phyloP scores from a whole-genome alignment of 2,797 vertebrate species.

The Geotrypetes seraphini region DNA sequence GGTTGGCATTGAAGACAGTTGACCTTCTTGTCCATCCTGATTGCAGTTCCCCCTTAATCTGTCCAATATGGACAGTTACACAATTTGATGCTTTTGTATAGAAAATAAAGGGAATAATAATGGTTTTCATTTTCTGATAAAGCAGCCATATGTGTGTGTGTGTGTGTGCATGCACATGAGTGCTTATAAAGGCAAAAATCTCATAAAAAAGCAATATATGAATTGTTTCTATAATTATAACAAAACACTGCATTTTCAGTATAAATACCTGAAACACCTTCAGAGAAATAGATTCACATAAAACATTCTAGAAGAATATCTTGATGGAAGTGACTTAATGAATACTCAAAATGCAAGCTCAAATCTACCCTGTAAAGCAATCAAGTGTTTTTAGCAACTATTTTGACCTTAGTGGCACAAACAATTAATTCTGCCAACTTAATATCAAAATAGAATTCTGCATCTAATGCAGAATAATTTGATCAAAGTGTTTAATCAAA shows the following conservation, averaged over 20 bases:
- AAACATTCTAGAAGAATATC: constrained; percentile 60
- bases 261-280: constrained; percentile 41
- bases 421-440: constrained; percentile 69
- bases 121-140: too few relatives aligned
- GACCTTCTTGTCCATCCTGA: too few relatives aligned
- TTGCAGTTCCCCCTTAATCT: too few relatives aligned
- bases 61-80: too few relatives aligned
- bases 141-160: too few relatives aligned
- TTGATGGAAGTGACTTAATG: constrained; percentile 53
- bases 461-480: constrained; percentile 64
- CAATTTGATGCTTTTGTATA: background rate
- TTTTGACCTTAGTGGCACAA: constrained; percentile 71
- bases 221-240: constrained; percentile 11
- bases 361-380: constrained; percentile 60
- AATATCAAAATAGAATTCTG: constrained; percentile 72
- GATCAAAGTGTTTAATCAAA: constrained; percentile 52
- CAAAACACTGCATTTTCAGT: constrained; percentile 33
- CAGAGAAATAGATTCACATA: constrained; percentile 45
- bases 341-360: constrained; percentile 73
- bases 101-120: too few relatives aligned
- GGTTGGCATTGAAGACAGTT: too few relatives aligned
- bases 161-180: too few relatives aligned
- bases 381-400: constrained; percentile 71
- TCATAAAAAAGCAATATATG: constrained; percentile 16
- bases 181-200: too few relatives aligned